These are phyloP conservation scores for Frankliniella intonsa DNA, from an alignment of 2,888 invertebrate genomes.

Conservation along the genomic window DNA sequence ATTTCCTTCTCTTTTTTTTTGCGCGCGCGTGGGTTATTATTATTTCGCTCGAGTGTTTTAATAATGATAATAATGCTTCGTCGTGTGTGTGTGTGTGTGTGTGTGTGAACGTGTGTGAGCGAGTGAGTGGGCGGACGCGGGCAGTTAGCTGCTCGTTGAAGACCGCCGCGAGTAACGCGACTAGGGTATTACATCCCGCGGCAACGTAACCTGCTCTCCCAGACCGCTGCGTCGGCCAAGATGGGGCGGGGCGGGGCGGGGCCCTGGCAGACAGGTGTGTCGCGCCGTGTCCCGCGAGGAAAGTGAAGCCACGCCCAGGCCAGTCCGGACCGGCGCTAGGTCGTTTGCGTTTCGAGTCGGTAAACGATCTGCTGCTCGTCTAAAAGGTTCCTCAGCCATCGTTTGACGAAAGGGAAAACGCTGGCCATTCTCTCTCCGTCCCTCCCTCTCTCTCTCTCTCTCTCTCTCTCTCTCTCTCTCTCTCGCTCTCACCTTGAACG, in stretches of 20 bases:
- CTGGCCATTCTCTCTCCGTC: background rate
- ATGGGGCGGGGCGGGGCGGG: background rate
- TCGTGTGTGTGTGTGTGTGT: too few species aligned
- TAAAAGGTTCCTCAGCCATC: background rate
- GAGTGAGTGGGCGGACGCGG: too few species aligned
- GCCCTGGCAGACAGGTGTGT: background rate
- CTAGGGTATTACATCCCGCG: background rate
- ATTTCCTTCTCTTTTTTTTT: too few species aligned
- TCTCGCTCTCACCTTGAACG: conserved; percentile 58
- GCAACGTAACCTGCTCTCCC: background rate
- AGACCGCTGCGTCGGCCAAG: background rate
- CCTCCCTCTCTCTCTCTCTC: conserved; percentile 34
- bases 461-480: conserved; percentile 49
- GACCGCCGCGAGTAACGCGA: background rate
- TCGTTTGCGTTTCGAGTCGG: background rate
- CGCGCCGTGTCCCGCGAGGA: background rate
- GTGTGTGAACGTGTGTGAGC: too few species aligned
- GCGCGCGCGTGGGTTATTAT: background rate
- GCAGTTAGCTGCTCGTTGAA: background rate
- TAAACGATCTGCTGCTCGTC: background rate
- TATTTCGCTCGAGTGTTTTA: too few species aligned
- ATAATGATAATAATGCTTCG: too few species aligned
- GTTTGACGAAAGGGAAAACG: conserved; percentile 1
- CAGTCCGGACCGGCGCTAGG: background rate
- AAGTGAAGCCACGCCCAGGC: background rate